Percentiles rank a stretch among this genome's conserved stretches.
Evolutionary conservation across 2,888 invertebrate genomes (phyloP).

Genomic region (Adelphocoris suturalis): DNA sequence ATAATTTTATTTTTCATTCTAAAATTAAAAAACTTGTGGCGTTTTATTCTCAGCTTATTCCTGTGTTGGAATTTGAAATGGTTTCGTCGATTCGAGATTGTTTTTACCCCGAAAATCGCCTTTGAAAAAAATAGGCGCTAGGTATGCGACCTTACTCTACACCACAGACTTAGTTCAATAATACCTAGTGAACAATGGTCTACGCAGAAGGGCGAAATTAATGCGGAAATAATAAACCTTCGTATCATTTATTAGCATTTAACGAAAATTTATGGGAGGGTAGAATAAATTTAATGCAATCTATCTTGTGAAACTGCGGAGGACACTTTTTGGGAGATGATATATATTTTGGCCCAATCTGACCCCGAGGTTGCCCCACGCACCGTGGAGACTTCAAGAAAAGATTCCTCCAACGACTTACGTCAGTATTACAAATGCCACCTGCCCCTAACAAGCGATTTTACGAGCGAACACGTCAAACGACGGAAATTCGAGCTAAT

Average conservation of each 20-base stretch:
- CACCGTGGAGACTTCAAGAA: not conserved
- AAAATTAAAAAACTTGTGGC: not conserved
- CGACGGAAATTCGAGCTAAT: not conserved
- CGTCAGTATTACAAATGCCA: slow-evolving; percentile 19
- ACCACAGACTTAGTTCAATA: too few species aligned
- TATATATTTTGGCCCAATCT: not conserved
- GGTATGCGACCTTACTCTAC: not conserved
- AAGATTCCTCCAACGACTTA: not conserved
- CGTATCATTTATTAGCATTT: too few species aligned
- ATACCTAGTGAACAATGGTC: too few species aligned
- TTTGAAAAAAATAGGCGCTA: not conserved
- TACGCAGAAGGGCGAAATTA: too few species aligned
- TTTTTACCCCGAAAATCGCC: not conserved
- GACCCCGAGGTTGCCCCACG: slow-evolving; percentile 13
- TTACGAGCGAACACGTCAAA: not conserved
- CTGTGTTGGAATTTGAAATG: not conserved
- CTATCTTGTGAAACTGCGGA: too few species aligned
- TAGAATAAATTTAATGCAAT: too few species aligned
- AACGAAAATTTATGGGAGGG: too few species aligned
- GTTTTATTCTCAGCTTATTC: not conserved
- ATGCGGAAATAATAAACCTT: too few species aligned
- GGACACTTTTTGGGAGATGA: not conserved
- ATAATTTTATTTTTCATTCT: not conserved
- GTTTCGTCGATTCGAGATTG: too few species aligned
- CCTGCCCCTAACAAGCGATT: not conserved